Evolutionary conservation across 2,113 vertebrate genomes (phyloP), one percentile per base, ranked within the genome.

Genomic region (Callaeas wilsoni): DNA sequence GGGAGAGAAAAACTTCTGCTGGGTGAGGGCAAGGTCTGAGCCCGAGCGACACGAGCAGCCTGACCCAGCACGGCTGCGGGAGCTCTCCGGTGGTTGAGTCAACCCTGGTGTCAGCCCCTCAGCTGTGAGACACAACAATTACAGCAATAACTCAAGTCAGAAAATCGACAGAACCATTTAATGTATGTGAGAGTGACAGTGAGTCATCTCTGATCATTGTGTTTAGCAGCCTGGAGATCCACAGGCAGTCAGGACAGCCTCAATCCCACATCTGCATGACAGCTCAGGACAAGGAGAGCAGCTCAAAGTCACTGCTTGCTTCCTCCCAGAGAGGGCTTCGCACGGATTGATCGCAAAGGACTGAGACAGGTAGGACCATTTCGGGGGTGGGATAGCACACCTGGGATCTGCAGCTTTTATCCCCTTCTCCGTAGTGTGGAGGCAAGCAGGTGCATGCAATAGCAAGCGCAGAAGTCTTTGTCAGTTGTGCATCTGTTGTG

Each of bases 141-240:
- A 32, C 52, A 46, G 93, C 83, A 52, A 12, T 20, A 75, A 49
- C 30, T 75, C 47, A 12, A 68, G 64, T 35, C 89, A 84, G 73
- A 91, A 77, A 37, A 84, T 82, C 44, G 91, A 47, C 94, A 94
- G 86, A 44, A 20, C 35, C 26, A 0, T 87, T 89, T 60, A 84
- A 76, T 60, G 60, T 41, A 14, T 60, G 73, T 42, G 73, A 63
- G 87, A 96, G 62, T 96, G 96, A 91, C 93, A 94, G 89, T 87
- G 95, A 97, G 84, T 95, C 96, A 95, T 95, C 91, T 84, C 69
- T 89, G 89, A 84, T 78, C 33, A 6, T n/a, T 32, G 78, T 75
- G 71, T 46, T 83, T 1, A 30, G 84, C 85, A 80, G 95, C 78
- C 84, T n/a, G 87, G 82, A 57, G 85, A 88, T 68, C 80, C 91